Percentiles rank a stretch among this genome's conserved stretches.
phyloP scores from a whole-genome alignment of 2,888 invertebrate genomes.

The Mechanitis messenoides region DNA sequence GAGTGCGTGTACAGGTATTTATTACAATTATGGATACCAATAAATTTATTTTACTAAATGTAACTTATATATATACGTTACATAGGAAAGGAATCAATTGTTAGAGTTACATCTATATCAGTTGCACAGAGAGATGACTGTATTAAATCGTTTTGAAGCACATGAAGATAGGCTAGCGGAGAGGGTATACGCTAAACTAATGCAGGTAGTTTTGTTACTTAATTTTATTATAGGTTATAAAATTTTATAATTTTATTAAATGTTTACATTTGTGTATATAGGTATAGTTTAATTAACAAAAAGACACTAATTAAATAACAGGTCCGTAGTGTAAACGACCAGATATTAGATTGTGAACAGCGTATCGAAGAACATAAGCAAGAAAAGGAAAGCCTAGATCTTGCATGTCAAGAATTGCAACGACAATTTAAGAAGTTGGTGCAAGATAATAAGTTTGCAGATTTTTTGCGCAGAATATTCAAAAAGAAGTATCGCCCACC shows the following conservation, averaged over 20 bases:
- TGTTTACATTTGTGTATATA: too few species aligned
- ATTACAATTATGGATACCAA: neutral
- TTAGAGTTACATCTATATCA: slow-evolving; percentile 80
- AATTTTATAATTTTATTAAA: too few species aligned
- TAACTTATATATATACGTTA: slow-evolving; percentile 9
- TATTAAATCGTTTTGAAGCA: slow-evolving; percentile 83
- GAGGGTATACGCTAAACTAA: slow-evolving; percentile 74
- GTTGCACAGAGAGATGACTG: slow-evolving; percentile 83
- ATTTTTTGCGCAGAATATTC: slow-evolving; percentile 87
- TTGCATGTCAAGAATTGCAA: slow-evolving; percentile 56
- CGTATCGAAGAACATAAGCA: slow-evolving; percentile 69
- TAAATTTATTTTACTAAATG: neutral
- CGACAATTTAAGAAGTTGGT: slow-evolving; percentile 76
- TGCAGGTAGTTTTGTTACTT: slow-evolving; percentile 47
- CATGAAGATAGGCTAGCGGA: slow-evolving; percentile 80
- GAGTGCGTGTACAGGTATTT: slow-evolving; percentile 76
- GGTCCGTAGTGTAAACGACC: slow-evolving; percentile 73
- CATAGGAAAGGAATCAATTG: slow-evolving; percentile 67
- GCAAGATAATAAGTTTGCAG: slow-evolving; percentile 84
- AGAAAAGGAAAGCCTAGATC: slow-evolving; percentile 49
- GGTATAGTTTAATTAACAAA: too few species aligned
- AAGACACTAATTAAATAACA: slow-evolving; percentile 22
- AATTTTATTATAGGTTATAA: too few species aligned
- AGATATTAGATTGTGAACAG: slow-evolving; percentile 64
- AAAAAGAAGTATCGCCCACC: slow-evolving; percentile 88